Evolutionary conservation across 2,888 invertebrate genomes (phyloP).

Genomic region (Aphodius granarius): DNA sequence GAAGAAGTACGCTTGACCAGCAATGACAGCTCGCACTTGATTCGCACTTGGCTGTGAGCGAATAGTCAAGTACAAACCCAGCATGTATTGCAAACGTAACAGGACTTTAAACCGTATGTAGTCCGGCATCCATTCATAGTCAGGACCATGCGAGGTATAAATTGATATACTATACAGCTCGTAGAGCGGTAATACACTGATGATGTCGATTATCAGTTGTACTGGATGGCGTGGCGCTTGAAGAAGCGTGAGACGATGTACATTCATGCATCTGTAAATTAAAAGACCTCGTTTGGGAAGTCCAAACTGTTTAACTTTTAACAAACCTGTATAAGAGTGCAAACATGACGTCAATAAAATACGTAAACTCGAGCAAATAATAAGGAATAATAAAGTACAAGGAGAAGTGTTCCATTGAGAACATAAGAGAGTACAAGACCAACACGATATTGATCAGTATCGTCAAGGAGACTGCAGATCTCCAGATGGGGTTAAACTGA

Average conservation of each 20-base stretch:
- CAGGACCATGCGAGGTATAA: conserved; percentile 11
- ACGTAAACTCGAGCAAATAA: conserved; percentile 15
- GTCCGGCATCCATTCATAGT: not conserved
- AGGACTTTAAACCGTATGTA: conserved; percentile 18
- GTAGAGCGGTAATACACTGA: conserved; percentile 29
- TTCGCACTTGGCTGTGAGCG: conserved; percentile 24
- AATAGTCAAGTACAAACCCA: conserved; percentile 17
- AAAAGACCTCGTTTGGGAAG: not conserved
- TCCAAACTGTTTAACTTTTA: not conserved
- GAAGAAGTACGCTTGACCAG: conserved; percentile 24
- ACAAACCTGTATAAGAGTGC: conserved; percentile 19
- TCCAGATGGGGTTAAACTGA: conserved; percentile 19
- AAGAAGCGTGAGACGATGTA: conserved; percentile 1
- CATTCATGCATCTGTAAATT: conserved; percentile 8
- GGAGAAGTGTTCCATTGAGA: not conserved
- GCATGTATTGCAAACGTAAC: conserved; percentile 17
- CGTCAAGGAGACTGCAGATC: not conserved
- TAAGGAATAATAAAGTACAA: conserved; percentile 1
- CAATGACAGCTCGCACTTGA: conserved; percentile 19
- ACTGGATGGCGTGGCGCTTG: conserved; percentile 22
- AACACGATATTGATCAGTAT: conserved; percentile 9
- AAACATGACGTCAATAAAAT: conserved; percentile 15
- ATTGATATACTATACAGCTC: conserved; percentile 24
- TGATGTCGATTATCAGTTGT: conserved; percentile 24
- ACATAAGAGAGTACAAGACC: conserved; percentile 18